Percentiles rank a stretch among this genome's conserved stretches.
Evolutionary conservation across 2,113 vertebrate species (phyloP).

Genomic region (Gymnarchus niloticus): DNA sequence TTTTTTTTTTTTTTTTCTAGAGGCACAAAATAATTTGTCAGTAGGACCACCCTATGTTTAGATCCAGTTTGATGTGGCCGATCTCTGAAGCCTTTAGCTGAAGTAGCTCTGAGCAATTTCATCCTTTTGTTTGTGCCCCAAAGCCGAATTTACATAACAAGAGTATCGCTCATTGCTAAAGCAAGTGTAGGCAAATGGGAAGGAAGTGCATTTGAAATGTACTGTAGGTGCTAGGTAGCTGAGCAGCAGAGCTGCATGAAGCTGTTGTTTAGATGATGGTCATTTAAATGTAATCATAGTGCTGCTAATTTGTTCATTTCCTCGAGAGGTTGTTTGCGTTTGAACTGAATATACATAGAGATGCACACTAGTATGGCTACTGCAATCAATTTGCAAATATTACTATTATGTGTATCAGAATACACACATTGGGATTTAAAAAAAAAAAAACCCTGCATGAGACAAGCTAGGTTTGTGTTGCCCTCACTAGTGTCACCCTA

Average conservation of each 20-base stretch:
- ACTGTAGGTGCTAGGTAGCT: not conserved
- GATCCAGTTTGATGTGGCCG: not conserved
- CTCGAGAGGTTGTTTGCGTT: not conserved
- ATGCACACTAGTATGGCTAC: not conserved
- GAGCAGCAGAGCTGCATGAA: not conserved
- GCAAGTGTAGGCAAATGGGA: not conserved
- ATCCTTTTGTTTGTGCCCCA: not conserved
- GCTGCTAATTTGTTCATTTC: not conserved
- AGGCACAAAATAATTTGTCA: not conserved
- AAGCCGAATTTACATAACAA: not conserved
- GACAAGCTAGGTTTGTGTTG: not conserved
- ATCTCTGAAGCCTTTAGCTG: not conserved
- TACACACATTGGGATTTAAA: not conserved
- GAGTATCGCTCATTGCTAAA: not conserved
- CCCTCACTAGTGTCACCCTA: too few species aligned
- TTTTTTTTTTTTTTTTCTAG: not conserved
- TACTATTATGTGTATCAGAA: not conserved
- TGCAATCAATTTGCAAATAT: not conserved
- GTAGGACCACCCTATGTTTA: not conserved
- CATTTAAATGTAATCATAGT: not conserved
- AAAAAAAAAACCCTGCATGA: not conserved
- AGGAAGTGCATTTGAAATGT: not conserved
- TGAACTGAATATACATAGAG: not conserved
- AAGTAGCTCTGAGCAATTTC: not conserved
- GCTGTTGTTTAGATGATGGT: not conserved